Evolutionary conservation across 2,797 vertebrate genomes (phyloP), one percentile per base, ranked within the genome.

Genomic region (Eremophila alpestris): DNA sequence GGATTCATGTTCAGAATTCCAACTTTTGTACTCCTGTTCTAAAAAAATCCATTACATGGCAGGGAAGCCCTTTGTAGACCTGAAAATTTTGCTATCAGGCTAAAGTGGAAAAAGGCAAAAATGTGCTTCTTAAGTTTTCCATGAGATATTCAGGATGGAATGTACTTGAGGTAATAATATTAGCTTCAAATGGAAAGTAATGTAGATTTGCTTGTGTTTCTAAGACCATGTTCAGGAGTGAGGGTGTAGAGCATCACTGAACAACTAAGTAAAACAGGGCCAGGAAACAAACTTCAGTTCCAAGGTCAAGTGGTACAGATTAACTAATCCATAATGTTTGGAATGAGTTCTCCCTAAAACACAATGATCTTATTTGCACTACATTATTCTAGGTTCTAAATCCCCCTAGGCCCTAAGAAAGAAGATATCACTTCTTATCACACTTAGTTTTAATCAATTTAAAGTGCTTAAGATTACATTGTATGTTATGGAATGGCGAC

Each of bases 1-100:
- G 40, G 19, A 54, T 75, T 90, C 12, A 15, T 26, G 8, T 62
- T 70, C 38, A 65, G 18, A 34, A 75, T 38, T 27, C 26, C 43
- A 60, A 40, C 3, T 21, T 54, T 51, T 46, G 7, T 19, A 24
- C 58, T 71, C 19, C 19, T 49, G 0, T 29, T 83, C n/a, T 64
- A 22, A 55, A 7, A 13, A 16, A 3, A 1, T 2, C 8, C 3
- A 24, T 22, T 68, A 23, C 14, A 16, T 2, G 2, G 6, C 30
- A 68, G 36, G 52, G 21, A 79, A 85, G 16, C 7, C 27, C 11
- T 15, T 34, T 15, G 21, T 20, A 59, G n/a, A 21, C 9, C 41
- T 16, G 21, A 80, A 76, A 55, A 63, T 29, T 69, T 43, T 58
- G 9, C 40, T 51, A 36, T 59, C 5, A 41, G 8, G 22, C 16